Evolutionary conservation across 1,140 invertebrate genomes (phyloP).

Genomic region (Caenorhabditis remanei): DNA sequence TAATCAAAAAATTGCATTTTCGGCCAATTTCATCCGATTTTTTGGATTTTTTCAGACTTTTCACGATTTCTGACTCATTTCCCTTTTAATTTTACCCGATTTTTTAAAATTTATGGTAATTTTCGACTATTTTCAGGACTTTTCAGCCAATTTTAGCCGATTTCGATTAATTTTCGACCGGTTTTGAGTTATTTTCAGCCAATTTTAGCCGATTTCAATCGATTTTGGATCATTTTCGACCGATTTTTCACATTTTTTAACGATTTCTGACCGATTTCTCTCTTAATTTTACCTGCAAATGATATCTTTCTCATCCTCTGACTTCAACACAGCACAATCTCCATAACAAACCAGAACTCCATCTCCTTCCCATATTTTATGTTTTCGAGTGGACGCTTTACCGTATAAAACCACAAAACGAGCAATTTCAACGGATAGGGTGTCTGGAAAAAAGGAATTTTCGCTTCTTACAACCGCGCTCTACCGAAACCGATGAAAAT

Average conservation of each 20-base stretch:
- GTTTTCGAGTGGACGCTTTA: constrained; percentile 58
- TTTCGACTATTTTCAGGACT: no score
- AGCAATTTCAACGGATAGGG: constrained; percentile 34
- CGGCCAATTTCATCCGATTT: neutral
- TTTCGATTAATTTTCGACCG: neutral
- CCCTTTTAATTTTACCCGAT: no score
- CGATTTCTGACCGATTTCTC: no score
- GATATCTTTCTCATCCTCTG: constrained; percentile 35
- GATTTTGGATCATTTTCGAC: neutral
- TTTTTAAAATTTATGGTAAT: no score
- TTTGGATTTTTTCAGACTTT: neutral
- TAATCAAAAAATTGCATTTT: neutral
- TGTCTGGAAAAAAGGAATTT: neutral
- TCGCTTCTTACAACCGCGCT: no score
- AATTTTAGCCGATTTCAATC: neutral
- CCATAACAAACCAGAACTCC: constrained; percentile 48
- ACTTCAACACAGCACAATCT: constrained; percentile 41
- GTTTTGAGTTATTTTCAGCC: neutral
- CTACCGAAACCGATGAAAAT: no score
- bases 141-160: no score
- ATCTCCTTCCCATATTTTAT: constrained; percentile 64
- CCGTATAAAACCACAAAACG: constrained; percentile 57
- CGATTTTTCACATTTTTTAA: neutral
- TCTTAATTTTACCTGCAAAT: constrained; percentile 21
- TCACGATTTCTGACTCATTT: no score